Evolutionary conservation across 2,888 invertebrate species (phyloP), one percentile per base, ranked within the genome.

Genomic region (Temnothorax ravouxi): DNA sequence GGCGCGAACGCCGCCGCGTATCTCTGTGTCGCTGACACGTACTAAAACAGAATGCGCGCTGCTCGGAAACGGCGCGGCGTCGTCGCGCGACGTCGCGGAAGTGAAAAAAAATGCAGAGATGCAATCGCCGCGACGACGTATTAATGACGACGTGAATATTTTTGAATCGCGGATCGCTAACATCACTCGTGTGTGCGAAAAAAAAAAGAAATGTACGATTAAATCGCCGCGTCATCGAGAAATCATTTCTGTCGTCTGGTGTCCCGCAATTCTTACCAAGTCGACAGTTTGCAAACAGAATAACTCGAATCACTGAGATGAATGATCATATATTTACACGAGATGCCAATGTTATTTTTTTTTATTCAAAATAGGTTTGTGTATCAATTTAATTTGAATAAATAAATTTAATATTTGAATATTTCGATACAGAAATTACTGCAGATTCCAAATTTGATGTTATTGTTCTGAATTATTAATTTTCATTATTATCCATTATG

Each of bases 21-120:
- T 83, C 54, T 79, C 52, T 82, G 89, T 89, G 89, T 89, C 89
- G 87, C 86, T 87, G 89, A 89, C 89, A 87, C 88, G 81, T 84
- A 86, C 81, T 67, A 85, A 85, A 87, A 83, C 86, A 85, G 82
- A 85, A 87, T 76, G 88, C 77, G 84, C 81, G 84, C 81, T 59
- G 64, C 80, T 56, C 54, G 69, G 64, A 83, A 83, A 61, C 76
- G 34, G 50, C 56, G 29, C 29, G 29, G 29, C 29, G 29, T 29
- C 29, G 64, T 69, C 64, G 56, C 64, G 54, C 66, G 56, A 67
- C 77, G 77, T 79, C 59, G 76, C 89, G 88, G 88, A 89, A 89
- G 87, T 71, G 56, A 69, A 84, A 84, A 44, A 79, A 85, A 83
- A 50, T 83, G 89, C 88, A 75, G 69, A 83, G 76, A 83, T 74